These are phyloP conservation scores for Vipera ursinii DNA, from an alignment of 2,797 vertebrate genomes.

Conservation along the genomic window DNA sequence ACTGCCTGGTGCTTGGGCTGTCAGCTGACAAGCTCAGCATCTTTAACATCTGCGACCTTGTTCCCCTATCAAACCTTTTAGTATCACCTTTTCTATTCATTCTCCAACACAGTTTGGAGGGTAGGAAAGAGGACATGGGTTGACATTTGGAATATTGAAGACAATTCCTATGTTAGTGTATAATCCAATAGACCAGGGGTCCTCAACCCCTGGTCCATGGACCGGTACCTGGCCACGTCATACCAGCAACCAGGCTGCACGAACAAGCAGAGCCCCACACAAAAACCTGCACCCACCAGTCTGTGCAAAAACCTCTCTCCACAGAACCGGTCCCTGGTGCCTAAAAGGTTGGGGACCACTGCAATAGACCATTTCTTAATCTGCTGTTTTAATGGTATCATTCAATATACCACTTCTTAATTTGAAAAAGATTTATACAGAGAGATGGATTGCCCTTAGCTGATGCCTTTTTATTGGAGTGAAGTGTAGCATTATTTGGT, in stretches of 20 bases:
- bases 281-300: no score
- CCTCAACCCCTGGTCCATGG: fast-evolving
- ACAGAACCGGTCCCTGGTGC: no score
- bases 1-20: not conserved
- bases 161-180: not conserved
- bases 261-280: no score
- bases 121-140: not conserved
- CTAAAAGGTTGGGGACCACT: no score
- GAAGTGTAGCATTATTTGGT: constrained; percentile 51
- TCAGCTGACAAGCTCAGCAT: no score
- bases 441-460: constrained; percentile 26
- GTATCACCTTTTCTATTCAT: not conserved
- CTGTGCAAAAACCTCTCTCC: no score
- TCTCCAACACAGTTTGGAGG: not conserved
- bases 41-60: no score
- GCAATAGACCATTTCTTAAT: not conserved
- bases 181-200: not conserved
- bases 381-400: not conserved
- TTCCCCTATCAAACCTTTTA: not conserved
- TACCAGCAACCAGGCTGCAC: no score
- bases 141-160: not conserved
- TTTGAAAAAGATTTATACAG: not conserved
- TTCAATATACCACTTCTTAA: not conserved
- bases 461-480: constrained; percentile 49
- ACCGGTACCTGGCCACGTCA: no score